Evolutionary conservation across 2,113 vertebrate genomes (phyloP).

Genomic region (Pterocles gutturalis): DNA sequence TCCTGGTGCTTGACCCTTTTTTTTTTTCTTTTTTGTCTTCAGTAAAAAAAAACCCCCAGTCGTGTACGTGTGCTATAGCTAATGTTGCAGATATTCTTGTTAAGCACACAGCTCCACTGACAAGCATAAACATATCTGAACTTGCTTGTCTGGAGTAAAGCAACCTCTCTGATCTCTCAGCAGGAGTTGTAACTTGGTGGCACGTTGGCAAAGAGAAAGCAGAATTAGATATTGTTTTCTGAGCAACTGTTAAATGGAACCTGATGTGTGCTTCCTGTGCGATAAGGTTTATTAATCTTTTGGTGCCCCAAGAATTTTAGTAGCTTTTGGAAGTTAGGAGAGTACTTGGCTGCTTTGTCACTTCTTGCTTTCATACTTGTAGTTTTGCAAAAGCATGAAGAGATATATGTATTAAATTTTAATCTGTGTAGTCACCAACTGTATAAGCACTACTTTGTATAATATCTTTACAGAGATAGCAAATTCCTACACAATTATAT

Average conservation of each 20-base stretch:
- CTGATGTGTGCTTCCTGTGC: background rate
- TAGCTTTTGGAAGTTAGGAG: background rate
- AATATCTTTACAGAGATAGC: background rate
- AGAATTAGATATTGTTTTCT: background rate
- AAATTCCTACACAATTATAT: background rate
- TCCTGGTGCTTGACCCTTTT: constrained; percentile 33
- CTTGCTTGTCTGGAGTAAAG: constrained; percentile 6
- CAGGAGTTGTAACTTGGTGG: background rate
- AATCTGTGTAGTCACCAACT: background rate
- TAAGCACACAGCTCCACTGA: background rate
- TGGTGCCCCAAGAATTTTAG: background rate
- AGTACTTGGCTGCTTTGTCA: background rate
- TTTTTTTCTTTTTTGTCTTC: background rate
- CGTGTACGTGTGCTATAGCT: background rate
- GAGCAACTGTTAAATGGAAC: background rate
- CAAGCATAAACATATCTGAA: constrained; percentile 6
- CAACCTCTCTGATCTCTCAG: background rate
- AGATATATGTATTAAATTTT: background rate
- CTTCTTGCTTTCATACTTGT: background rate
- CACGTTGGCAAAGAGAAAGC: background rate
- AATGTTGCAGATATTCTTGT: background rate
- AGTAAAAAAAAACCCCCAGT: background rate
- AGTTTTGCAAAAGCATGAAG: background rate
- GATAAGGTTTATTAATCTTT: background rate
- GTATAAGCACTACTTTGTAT: background rate